Conservation (phyloP, 37 sponge, comb jelly and placozoan genomes). For the Cliona cf. orientalis region DNA sequence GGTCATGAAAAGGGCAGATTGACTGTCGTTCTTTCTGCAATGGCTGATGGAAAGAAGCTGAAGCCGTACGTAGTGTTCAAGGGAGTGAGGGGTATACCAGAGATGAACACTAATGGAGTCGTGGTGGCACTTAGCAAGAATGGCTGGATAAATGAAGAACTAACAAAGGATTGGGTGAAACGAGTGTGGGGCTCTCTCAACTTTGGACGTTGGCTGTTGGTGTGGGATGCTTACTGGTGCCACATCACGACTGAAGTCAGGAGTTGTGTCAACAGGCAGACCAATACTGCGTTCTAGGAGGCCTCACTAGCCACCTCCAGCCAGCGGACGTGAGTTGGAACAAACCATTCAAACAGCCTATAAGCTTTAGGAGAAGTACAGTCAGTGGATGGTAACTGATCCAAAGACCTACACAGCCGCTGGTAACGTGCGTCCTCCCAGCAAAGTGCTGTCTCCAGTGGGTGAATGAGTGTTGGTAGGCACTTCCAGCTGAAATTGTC, state of each 20-base stretch:
- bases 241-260: conserved; percentile 35
- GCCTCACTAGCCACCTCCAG: conserved; percentile 41
- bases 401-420: conserved; percentile 54
- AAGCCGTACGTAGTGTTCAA: conserved; percentile 71
- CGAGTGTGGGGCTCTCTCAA: conserved; percentile 41
- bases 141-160: conserved; percentile 62
- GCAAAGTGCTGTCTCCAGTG: conserved; percentile 34
- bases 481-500: conserved; percentile 32
- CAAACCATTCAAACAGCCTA: conserved; percentile 42
- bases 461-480: conserved; percentile 60
- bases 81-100: conserved; percentile 39
- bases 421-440: conserved; percentile 61
- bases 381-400: conserved; percentile 62
- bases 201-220: conserved; percentile 45
- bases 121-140: conserved; percentile 37
- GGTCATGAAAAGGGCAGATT: conserved; percentile 69
- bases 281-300: conserved; percentile 58
- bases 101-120: conserved; percentile 27
- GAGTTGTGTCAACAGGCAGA: neutral
- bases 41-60: conserved; percentile 59
- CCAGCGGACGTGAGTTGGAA: conserved; percentile 65
- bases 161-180: conserved; percentile 60
- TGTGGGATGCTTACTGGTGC: conserved; percentile 73
- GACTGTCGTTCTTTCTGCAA: conserved; percentile 67
- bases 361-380: conserved; percentile 28